Evolutionary conservation across 2,797 vertebrate genomes (phyloP), one percentile per base, ranked within the genome.

Genomic region (Eospalax fontanierii): DNA sequence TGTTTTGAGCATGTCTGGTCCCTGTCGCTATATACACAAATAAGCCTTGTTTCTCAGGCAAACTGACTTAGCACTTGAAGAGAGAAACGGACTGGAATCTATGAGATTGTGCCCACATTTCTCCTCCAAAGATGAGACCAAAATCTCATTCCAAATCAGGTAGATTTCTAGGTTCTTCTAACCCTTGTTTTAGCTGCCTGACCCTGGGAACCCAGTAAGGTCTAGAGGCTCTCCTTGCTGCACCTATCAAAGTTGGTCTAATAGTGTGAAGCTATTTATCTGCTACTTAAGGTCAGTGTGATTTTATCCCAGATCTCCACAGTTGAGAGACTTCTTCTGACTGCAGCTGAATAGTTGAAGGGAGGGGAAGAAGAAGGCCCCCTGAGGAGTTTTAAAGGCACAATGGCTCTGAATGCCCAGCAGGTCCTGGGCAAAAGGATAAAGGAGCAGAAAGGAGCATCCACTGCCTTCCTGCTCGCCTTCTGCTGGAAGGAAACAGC

Each of bases 61-160:
- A 74, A 66, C 18, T 10, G 4, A 28, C 66, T 80, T 73, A 79
- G 61, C 10, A 18, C 74, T 33, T 54, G 28, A 82, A 40, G 75
- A 63, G n/a, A 28, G n/a, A 38, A 66, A 11, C 12, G 22, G 15
- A 71, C 22, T 8, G 22, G 38, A 33, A 11, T 90, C n/a, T 33
- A 50, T 46, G 1, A 0, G n/a, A 22, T 65, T 66, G 30, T 1
- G 75, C 12, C 2, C 28, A 4, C 0, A 24, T 28, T 46, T 63
- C 83, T 71, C 14, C 9, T 38, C 28, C 66, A 38, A 40, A 43
- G 26, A 61, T 40, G 28, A 33, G 22, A 73, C 35, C 6, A 24
- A 65, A 8, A 12, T 14, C 28, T 89, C 3, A 5, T 33, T 16
- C 30, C 6, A n/a, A 83, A 33, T 61, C 35, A 50, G n/a, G 50